Evolutionary conservation across 1,140 invertebrate genomes (phyloP), one percentile per base, ranked within the genome.

Genomic region (Panulirus ornatus): DNA sequence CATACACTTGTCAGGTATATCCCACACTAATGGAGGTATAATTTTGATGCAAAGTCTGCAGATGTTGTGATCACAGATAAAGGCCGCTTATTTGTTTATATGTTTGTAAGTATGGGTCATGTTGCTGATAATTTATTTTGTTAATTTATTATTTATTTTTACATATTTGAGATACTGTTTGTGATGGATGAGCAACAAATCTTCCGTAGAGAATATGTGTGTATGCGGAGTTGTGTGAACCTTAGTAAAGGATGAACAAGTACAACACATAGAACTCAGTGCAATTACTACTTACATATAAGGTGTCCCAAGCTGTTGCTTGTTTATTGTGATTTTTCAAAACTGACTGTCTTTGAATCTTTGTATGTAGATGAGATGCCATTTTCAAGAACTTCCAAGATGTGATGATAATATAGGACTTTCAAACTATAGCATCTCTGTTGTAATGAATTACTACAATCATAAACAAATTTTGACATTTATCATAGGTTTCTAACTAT

Each of bases 301-400:
- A 84, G 83, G 83, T 47, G 47, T 51, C 38, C 58, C 82, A 70
- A 71, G 63, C 63, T 63, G 58, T 30, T 84, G 82, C 82, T 84
- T 66, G 82, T 84, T 73, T 84, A 84, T 84, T 84, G 83, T 84
- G 83, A 84, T 84, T 84, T 66, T 84, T 84, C 83, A 84, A 84
- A 84, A 73, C 82, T 84, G 66, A 84, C 70, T 84, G 83, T 84
- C 19, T 73, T 14, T 47, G 27, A 30, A 30, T 71, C 83, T 73
- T 34, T 42, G 83, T 81, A 66, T 11, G 30, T 66, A 66, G 5
- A 30, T 66, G n/a, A 66, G n/a, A 30, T 66, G 58, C 27, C 58
- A 30, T 66, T 66, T 30, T 66, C 30, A 66, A 66, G 58, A 66
- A 66, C 58, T 66, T 66, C 27, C 58, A 66, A 66, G n/a, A 30